Evolutionary conservation across 2,888 invertebrate genomes (phyloP).

Genomic region (Venustoraphidia nigricollis): DNA sequence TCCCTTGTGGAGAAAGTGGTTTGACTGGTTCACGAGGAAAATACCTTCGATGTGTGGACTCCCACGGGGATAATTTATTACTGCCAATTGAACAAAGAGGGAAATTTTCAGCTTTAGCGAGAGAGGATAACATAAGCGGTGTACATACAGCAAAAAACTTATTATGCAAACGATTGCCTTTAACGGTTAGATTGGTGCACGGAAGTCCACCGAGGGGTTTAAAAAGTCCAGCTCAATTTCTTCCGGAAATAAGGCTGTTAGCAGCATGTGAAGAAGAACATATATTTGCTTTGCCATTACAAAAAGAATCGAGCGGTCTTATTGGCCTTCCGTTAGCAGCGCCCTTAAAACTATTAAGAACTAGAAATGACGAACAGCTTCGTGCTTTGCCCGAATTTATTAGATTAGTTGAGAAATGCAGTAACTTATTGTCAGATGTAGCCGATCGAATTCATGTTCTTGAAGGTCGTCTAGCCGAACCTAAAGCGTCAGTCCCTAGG

Average conservation of each 20-base stretch:
- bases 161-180: slow-evolving; percentile 75
- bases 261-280: slow-evolving; percentile 78
- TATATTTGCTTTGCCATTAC: slow-evolving; percentile 68
- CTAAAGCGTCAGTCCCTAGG: slow-evolving; percentile 30
- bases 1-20: slow-evolving; percentile 56
- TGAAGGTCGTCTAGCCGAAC: slow-evolving; percentile 64
- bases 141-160: slow-evolving; percentile 85
- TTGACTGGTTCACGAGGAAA: slow-evolving; percentile 54
- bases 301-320: slow-evolving; percentile 61
- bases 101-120: slow-evolving; percentile 81
- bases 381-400: slow-evolving; percentile 49
- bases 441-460: slow-evolving; percentile 69
- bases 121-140: slow-evolving; percentile 87
- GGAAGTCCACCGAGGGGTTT: slow-evolving; percentile 75
- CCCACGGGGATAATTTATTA: slow-evolving; percentile 67
- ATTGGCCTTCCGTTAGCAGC: slow-evolving; percentile 75
- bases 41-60: slow-evolving; percentile 76
- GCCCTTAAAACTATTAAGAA: slow-evolving; percentile 68
- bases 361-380: slow-evolving; percentile 68
- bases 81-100: slow-evolving; percentile 77
- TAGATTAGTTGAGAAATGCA: slow-evolving; percentile 62
- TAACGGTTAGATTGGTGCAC: slow-evolving; percentile 83
- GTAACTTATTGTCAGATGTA: slow-evolving; percentile 55
- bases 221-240: slow-evolving; percentile 67
- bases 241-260: slow-evolving; percentile 68